These are phyloP conservation scores for Amphipyra tragopoginis DNA, from an alignment of 2,888 invertebrate genomes.

Conservation along the genomic window DNA sequence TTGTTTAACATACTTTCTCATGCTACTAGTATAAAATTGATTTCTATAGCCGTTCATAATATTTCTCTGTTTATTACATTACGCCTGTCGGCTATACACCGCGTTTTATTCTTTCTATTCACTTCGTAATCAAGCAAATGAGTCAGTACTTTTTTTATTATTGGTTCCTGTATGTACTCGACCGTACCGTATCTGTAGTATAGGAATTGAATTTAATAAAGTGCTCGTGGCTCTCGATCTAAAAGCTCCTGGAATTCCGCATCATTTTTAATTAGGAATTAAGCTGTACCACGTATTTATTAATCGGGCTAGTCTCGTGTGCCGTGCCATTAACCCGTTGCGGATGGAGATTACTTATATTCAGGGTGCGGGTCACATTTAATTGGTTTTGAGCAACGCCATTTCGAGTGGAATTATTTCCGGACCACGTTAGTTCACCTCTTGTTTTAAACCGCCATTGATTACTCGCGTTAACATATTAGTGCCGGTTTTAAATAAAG, in stretches of 20 bases:
- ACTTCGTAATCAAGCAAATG: not conserved
- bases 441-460: conserved; percentile 31
- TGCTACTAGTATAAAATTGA: not conserved
- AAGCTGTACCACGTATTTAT: conserved; percentile 26
- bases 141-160: not conserved
- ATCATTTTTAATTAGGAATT: conserved; percentile 31
- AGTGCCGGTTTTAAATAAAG: not conserved
- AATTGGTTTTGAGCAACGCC: conserved; percentile 58
- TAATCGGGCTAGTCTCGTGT: conserved; percentile 29
- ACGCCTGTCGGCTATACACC: not conserved
- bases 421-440: conserved; percentile 44
- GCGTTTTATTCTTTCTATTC: not conserved
- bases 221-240: not conserved
- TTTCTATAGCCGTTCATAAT: not conserved
- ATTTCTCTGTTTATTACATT: not conserved
- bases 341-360: conserved; percentile 49
- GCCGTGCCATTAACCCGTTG: conserved; percentile 37
- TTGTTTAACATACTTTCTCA: not conserved
- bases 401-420: conserved; percentile 57
- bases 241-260: conserved; percentile 3
- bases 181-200: not conserved
- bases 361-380: conserved; percentile 50
- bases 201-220: not conserved
- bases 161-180: not conserved
- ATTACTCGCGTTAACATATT: conserved; percentile 36